phyloP scores from a whole-genome alignment of 2,797 vertebrate genomes.

The Tapirus indicus region DNA sequence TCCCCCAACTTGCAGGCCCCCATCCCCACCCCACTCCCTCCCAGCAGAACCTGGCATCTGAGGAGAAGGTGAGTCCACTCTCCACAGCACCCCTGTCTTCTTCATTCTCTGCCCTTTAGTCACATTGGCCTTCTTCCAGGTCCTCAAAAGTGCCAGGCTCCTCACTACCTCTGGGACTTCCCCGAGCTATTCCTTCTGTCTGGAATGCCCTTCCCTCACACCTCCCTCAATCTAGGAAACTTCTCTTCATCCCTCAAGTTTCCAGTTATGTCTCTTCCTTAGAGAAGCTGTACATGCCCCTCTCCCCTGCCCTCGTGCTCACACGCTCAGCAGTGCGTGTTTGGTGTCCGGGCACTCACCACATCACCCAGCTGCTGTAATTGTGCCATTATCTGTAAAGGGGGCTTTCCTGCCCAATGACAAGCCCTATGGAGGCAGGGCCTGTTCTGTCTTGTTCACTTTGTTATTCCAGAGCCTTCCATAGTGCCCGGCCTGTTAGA shows the following conservation, averaged over 20 bases:
- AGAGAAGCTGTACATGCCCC: neutral
- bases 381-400: neutral
- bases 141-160: neutral
- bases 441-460: neutral
- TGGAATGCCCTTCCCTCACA: neutral
- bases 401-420: neutral
- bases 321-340: neutral
- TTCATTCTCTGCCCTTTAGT: neutral
- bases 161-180: neutral
- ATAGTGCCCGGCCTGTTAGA: neutral
- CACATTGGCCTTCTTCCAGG: neutral
- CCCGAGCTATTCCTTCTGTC: neutral
- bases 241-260: neutral
- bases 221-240: neutral
- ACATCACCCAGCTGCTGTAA: neutral
- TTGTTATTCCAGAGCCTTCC: neutral
- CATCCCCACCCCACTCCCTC: neutral
- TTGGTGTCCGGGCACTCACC: slow-evolving; percentile 12
- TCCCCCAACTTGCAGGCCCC: neutral
- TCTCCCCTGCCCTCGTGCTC: neutral
- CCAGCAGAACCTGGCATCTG: neutral
- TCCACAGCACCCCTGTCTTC: neutral
- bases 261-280: neutral
- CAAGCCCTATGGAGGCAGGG: neutral
- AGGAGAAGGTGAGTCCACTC: neutral